These are phyloP conservation scores for Drosophila kikkawai DNA, from an alignment of 1,140 invertebrate species.

Conservation along the genomic window DNA sequence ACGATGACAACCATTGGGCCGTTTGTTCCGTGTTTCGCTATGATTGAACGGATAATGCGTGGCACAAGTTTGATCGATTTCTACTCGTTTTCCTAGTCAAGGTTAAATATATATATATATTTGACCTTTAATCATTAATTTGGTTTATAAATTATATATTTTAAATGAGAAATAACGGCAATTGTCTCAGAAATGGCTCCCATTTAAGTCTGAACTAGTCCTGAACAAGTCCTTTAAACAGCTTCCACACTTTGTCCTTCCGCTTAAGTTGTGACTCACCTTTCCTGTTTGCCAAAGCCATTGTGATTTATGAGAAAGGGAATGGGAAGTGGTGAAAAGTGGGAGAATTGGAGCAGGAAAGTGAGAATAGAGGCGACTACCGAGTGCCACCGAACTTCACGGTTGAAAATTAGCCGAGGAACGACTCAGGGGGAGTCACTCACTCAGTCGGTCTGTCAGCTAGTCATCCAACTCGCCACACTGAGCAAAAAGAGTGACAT, in stretches of 20 bases:
- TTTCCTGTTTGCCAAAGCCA: slow-evolving; percentile 20
- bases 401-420: slow-evolving; percentile 59
- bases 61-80: slow-evolving; percentile 75
- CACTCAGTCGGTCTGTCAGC: slow-evolving; percentile 21
- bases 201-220: neutral
- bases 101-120: slow-evolving; percentile 1
- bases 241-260: slow-evolving; percentile 6
- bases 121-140: neutral
- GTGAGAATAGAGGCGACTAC: neutral
- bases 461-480: slow-evolving; percentile 6
- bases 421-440: slow-evolving; percentile 11
- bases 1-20: slow-evolving; percentile 64
- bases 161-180: neutral
- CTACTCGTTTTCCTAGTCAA: slow-evolving; percentile 43
- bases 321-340: neutral
- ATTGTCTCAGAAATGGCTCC: neutral
- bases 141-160: too few species aligned
- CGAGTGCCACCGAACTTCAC: slow-evolving; percentile 29
- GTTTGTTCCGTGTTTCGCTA: slow-evolving; percentile 35
- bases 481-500: neutral
- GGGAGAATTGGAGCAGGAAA: slow-evolving; percentile 3
- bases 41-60: slow-evolving; percentile 47
- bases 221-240: neutral
- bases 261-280: slow-evolving; percentile 7
- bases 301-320: slow-evolving; percentile 54